Conservation (phyloP, 2,113 vertebrate species). For the Brevimyrus niger region DNA sequence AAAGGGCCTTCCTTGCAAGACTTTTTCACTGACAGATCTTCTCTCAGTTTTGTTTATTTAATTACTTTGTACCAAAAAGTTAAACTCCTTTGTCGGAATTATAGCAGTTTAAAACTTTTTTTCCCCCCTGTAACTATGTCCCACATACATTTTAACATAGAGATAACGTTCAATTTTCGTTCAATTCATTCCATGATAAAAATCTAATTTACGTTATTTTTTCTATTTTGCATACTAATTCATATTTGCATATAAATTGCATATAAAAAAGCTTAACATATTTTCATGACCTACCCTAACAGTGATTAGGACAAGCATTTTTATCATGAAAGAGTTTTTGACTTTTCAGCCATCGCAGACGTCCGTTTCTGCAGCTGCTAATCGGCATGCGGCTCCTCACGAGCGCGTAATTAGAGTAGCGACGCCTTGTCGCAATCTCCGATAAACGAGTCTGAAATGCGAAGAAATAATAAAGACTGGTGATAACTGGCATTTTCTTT, state of each 20-base stretch:
- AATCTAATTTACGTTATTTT: conserved; percentile 15
- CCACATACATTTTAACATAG: not conserved
- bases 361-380: not conserved
- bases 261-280: conserved; percentile 2
- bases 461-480: not conserved
- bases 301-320: not conserved
- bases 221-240: conserved; percentile 15
- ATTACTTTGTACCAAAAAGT: not conserved
- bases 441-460: not conserved
- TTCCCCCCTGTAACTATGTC: not conserved
- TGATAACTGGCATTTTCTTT: not conserved
- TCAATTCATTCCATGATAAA: conserved; percentile 8
- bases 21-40: not conserved
- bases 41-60: not conserved
- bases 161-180: conserved; percentile 1
- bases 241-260: conserved; percentile 16
- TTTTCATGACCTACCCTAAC: conserved; percentile 7
- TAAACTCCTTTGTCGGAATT: not conserved
- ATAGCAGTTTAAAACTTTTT: not conserved
- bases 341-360: not conserved
- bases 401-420: not conserved
- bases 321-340: conserved; percentile 5
- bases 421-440: not conserved
- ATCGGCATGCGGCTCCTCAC: not conserved
- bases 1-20: not conserved